Base-by-base conservation (phyloP, 1,140 invertebrate species). In the Zaprionus africanus region DNA sequence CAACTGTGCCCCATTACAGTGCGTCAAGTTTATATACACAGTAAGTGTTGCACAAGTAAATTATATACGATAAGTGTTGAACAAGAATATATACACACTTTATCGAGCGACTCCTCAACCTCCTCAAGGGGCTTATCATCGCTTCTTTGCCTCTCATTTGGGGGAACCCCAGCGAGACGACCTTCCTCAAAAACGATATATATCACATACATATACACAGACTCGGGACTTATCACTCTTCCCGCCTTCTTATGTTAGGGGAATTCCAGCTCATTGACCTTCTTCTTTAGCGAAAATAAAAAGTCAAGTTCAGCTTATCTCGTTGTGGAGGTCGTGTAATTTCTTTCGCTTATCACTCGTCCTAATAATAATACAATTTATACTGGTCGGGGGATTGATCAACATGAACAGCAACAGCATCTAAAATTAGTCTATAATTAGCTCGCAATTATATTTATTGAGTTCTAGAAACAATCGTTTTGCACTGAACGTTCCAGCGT, bases 401-500 rank as follows among this genome's bases (percentile, higher is more conserved):
- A n/a, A n/a, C 15, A 46, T 67, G 24, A 59, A 53, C 49, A 26
- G 67, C 56, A 71, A 72, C 56, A 60, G 17, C 31, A 38, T 65
- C 28, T 60, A 38, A 11, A 63, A 67, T 70, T 82, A 62, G 43
- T 49, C 49, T 75, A 65, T 12, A 53, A 41, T 70, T 56, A 68
- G 41, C n/a, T 17, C 2, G 7, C 4, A 67, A 68, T 38, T 31
- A 41, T 15, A n/a, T 63, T 34, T 26, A 53, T 53, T 53, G 12
- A 22, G 11, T 2, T 60, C n/a, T 34, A 91, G 65, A 77, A 91
- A 31, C 82, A 90, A 38, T 92, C 91, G 66, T 91, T 92, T 66
- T 92, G 91, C 51, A 92, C 81, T 19, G 90, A 87, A 6, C 91
- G 68, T 65, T 92, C 91, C 56, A 92, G 43, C 9, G 71, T 56